phyloP scores from a whole-genome alignment of 2,888 invertebrate genomes.

The Lasiommata megera region DNA sequence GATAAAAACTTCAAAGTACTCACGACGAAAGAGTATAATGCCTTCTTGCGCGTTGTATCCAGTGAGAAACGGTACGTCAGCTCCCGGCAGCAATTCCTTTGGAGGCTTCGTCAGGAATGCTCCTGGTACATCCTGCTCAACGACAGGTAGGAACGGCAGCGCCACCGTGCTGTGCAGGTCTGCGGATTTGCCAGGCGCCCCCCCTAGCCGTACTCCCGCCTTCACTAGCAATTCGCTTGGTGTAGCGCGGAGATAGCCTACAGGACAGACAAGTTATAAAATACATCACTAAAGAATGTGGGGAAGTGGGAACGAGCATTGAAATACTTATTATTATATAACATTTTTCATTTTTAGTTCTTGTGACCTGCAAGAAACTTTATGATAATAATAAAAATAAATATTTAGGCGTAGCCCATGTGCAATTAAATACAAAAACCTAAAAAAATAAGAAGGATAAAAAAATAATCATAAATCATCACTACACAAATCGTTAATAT shows the following conservation, averaged over 20 bases:
- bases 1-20: constrained; percentile 35
- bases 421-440: no score
- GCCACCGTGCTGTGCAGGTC: constrained; percentile 82
- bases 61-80: constrained; percentile 82
- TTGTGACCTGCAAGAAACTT: no score
- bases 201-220: constrained; percentile 76
- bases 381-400: no score
- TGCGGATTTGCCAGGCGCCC: constrained; percentile 55
- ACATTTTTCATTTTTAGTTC: no score
- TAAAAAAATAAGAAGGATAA: no score
- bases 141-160: constrained; percentile 81
- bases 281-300: no score
- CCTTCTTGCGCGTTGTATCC: constrained; percentile 85
- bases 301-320: no score
- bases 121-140: constrained; percentile 63
- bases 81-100: constrained; percentile 66
- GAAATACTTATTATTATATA: no score
- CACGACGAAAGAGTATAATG: constrained; percentile 82
- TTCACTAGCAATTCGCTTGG: constrained; percentile 82
- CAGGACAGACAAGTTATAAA: neutral
- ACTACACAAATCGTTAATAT: no score
- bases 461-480: no score
- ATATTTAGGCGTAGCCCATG: no score
- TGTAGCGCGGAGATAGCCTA: constrained; percentile 80
- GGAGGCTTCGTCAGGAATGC: constrained; percentile 81